Evolutionary conservation across 1,140 invertebrate genomes (phyloP).

Genomic region (Macrocentrus cingulum): DNA sequence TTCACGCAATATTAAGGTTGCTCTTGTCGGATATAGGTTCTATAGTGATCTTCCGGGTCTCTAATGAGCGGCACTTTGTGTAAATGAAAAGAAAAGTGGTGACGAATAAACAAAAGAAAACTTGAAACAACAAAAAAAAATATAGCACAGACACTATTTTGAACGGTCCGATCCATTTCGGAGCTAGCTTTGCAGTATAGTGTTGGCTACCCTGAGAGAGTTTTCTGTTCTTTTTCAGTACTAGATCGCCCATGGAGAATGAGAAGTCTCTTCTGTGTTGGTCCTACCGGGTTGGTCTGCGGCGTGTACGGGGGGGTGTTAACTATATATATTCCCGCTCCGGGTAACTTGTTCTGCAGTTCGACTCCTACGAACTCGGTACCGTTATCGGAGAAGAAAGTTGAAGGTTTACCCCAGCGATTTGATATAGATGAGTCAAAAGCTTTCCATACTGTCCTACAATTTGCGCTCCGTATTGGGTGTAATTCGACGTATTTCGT

Average conservation of each 20-base stretch:
- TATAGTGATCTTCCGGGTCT: too few species aligned
- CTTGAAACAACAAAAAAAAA: too few species aligned
- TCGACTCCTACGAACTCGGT: not conserved
- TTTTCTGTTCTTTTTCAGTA: constrained; percentile 25
- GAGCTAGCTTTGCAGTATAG: constrained; percentile 43
- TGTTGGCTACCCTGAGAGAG: constrained; percentile 33
- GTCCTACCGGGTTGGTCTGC: too few species aligned
- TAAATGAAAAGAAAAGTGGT: too few species aligned
- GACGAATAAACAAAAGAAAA: too few species aligned
- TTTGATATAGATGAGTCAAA: not conserved
- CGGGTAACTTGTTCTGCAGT: not conserved
- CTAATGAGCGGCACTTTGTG: too few species aligned
- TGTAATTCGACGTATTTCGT: constrained; percentile 40
- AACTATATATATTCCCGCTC: not conserved
- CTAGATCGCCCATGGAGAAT: constrained; percentile 12
- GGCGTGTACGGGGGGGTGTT: not conserved
- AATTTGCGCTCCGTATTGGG: constrained; percentile 36
- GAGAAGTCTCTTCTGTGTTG: not conserved
- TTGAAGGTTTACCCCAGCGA: not conserved
- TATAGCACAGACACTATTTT: too few species aligned
- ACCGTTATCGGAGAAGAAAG: not conserved
- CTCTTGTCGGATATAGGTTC: too few species aligned
- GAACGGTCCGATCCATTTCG: too few species aligned
- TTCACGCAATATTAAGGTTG: too few species aligned
- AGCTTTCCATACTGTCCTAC: not conserved